Base-by-base conservation (phyloP, 1,140 invertebrate species). In the Coptotermes formosanus region DNA sequence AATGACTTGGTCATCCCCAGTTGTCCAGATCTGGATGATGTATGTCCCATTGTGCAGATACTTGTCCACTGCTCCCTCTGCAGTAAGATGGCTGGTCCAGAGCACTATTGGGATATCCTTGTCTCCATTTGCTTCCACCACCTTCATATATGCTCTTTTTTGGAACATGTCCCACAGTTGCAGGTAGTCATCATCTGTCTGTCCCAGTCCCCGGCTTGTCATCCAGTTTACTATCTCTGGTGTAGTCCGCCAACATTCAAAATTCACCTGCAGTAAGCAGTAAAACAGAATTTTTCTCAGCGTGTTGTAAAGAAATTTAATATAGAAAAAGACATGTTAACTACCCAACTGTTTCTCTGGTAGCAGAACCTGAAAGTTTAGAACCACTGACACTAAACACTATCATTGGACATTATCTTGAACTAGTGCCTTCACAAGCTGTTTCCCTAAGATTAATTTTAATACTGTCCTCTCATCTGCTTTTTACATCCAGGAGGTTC, bases 41-140 rank as follows among this genome's bases (percentile, higher is more conserved):
- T 97, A 97, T 11, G 94, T 93, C 6, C 93, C 88, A 4, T 95
- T 94, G 88, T 95, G 92, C 30, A 97, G 89, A 90, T 94, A 95
- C 64, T 94, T 89, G 21, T 95, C 92, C 14, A 96, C 91, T 88
- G 94, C 93, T 8, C 93, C 91, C 87, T 92, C 92, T 32, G 94
- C 93, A 0, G 96, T 97, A 3, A 97, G 90, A 0, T 93, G 94
- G 88, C 96, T 97, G 0, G 96, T 97, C 96, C 96, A 97, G n/a
- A 97, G 88, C 81, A 97, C 93, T 2, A 94, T 92, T 0, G 94
- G 93, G 25, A 95, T 90, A 45, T 93, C 90, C 88, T 93, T 93
- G 0, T 92, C 64, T 52, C 82, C 32, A 84, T 87, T 87, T 43
- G 87, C 88, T 86, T 93, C 93, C n/a, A 93, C 92, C n/a, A 91